Evolutionary conservation across 2,113 vertebrate genomes (phyloP), one percentile per base, ranked within the genome.

Genomic region (Bos javanicus): DNA sequence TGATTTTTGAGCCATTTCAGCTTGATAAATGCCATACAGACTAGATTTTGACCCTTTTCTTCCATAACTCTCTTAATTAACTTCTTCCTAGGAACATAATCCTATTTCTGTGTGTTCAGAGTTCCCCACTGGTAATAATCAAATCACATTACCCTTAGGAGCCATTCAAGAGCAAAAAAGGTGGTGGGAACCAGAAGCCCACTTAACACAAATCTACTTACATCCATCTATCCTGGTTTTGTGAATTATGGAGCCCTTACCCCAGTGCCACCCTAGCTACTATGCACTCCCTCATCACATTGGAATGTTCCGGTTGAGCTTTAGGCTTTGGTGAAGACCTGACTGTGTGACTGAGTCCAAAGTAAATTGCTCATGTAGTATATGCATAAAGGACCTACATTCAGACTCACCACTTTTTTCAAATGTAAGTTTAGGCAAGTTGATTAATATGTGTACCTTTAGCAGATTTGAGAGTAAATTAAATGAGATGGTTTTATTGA

Each of bases 61-160:
- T 39, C 25, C 95, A 2, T 85, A 95, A 86, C 19, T 91, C 57
- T 90, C 46, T 95, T 92, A 91, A 97, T 96, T 97, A 96, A 90
- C 87, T 94, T 96, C 86, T 95, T 91, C 81, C 85, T 87, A 10
- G 57, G 30, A 94, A 91, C 48, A 54, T 86, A 86, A 87, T 95
- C 86, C 59, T 90, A 83, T 94, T 96, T 93, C 60, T 89, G 2
- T 71, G 26, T 93, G 33, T 91, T 74, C 59, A 76, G 28, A 91
- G 50, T 30, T 78, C 46, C 71, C 33, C 60, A 13, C 67, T 87
- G 93, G 11, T 78, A 87, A 82, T 81, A 97, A 92, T 91, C 89
- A 80, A 89, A 84, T 93, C 76, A 80, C 6, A 33, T 91, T 60
- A 90, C 52, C 39, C 43, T 87, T 56, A 84, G 94, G 80, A 92